Conservation (phyloP, 2,113 vertebrate species). For the Gallinago media region DNA sequence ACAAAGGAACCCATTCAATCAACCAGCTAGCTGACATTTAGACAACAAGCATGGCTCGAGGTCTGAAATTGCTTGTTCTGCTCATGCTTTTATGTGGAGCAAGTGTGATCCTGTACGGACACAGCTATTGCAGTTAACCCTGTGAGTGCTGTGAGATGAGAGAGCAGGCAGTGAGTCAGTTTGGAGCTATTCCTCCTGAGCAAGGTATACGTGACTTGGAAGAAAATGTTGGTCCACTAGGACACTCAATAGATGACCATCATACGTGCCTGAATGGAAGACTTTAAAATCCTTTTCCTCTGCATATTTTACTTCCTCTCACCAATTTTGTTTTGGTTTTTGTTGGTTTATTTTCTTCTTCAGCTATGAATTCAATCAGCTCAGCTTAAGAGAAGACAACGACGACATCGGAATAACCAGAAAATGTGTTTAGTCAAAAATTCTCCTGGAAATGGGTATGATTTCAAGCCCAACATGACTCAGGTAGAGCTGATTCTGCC, state of each 20-base stretch:
- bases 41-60: neutral
- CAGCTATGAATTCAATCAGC: neutral
- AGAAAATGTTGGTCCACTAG: neutral
- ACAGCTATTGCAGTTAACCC: neutral
- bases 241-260: neutral
- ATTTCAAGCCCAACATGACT: neutral
- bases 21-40: neutral
- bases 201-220: neutral
- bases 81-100: neutral
- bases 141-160: neutral
- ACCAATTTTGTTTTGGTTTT: neutral
- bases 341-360: neutral
- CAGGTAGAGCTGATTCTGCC: neutral
- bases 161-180: neutral
- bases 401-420: neutral
- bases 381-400: neutral
- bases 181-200: neutral
- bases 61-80: neutral
- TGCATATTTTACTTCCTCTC: neutral
- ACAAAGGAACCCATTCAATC: neutral
- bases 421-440: neutral
- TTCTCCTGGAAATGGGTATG: neutral
- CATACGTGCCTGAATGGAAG: neutral
- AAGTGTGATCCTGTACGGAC: neutral
- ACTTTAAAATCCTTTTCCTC: neutral